These are phyloP conservation scores for Hapalemur alaotrensis DNA, from an alignment of 2,797 vertebrate species.

Conservation along the genomic window DNA sequence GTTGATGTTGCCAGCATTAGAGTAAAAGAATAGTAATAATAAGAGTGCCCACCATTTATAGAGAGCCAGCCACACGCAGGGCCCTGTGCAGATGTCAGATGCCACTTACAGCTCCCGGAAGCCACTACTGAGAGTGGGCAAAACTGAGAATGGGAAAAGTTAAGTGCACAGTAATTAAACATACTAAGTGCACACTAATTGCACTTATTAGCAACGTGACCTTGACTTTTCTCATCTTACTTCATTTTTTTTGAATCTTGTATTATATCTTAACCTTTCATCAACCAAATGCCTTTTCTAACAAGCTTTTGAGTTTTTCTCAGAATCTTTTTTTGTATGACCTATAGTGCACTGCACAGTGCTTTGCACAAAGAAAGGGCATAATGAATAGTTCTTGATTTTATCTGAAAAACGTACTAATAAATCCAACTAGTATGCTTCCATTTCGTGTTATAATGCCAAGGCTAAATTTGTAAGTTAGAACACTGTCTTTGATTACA, in stretches of 20 bases:
- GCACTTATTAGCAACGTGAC: rapidly evolving
- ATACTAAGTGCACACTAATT: not conserved
- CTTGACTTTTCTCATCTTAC: not conserved
- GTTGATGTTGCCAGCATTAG: not conserved
- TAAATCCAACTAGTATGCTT: not conserved
- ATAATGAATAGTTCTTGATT: not conserved
- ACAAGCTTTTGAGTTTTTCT: not conserved
- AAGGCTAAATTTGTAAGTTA: not conserved
- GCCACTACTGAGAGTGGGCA: too few relatives aligned
- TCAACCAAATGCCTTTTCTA: not conserved
- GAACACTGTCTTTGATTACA: not conserved
- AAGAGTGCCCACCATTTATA: rapidly evolving
- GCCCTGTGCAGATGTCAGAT: rapidly evolving
- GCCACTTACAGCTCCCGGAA: too few relatives aligned
- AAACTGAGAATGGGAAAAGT: not conserved
- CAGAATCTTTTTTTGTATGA: not conserved
- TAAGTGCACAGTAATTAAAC: not conserved
- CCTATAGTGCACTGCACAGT: not conserved
- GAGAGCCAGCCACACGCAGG: rapidly evolving
- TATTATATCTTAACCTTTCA: too few relatives aligned
- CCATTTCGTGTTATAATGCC: not conserved
- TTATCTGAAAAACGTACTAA: not conserved
- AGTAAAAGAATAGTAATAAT: too few relatives aligned
- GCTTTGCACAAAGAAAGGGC: not conserved
- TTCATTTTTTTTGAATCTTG: not conserved